Percentiles rank a stretch among this genome's conserved stretches.
phyloP scores from a whole-genome alignment of 2,113 vertebrate species.

The Misgurnus anguillicaudatus region DNA sequence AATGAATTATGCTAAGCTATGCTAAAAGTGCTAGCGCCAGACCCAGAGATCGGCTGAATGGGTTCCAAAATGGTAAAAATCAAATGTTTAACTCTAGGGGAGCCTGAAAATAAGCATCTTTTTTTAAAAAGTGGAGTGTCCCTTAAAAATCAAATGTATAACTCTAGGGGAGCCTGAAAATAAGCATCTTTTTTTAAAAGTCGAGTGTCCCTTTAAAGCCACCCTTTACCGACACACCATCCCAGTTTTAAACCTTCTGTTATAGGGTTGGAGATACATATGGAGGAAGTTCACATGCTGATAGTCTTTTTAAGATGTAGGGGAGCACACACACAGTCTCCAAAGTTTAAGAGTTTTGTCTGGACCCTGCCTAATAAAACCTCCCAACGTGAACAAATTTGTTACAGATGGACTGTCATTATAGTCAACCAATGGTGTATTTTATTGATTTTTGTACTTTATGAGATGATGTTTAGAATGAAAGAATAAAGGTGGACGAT shows the following conservation, averaged over 20 bases:
- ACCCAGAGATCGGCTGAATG: no score
- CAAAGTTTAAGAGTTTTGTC: conserved; percentile 33
- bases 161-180: no score
- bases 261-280: background rate
- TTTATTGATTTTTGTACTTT: background rate
- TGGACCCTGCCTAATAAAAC: conserved; percentile 42
- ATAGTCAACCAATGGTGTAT: background rate
- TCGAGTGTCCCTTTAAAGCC: no score
- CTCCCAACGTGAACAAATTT: background rate
- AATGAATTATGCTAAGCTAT: no score
- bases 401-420: background rate
- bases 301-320: background rate
- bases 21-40: no score
- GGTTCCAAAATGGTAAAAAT: no score
- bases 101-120: no score
- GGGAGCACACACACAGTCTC: background rate
- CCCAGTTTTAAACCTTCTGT: background rate
- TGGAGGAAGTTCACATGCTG: no score
- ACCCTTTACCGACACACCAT: background rate
- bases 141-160: no score
- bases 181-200: no score
- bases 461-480: background rate
- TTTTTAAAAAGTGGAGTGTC: no score
- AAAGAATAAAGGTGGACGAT: background rate
- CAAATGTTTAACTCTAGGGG: no score